A percentile compares a stretch with the other conserved stretches of the same genome.
Conservation (phyloP, 2,113 vertebrate genomes). For the Myotis yumanensis region DNA sequence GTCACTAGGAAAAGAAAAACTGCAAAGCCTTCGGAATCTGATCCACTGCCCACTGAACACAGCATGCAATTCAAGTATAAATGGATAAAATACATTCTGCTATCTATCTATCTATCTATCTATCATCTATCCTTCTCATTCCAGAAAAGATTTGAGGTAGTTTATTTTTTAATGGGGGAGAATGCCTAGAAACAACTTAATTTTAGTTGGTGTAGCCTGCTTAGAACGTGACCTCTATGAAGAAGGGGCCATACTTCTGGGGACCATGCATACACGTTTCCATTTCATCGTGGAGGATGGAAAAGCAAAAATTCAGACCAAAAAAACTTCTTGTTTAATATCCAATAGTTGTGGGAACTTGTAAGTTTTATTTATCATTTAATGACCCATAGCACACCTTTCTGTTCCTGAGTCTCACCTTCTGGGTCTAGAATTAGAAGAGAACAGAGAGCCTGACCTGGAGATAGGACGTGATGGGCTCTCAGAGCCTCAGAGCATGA, state of each 20-base stretch:
- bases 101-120: not conserved
- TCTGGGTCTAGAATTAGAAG: not conserved
- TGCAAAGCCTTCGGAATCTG: not conserved
- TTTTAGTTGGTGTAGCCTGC: not conserved
- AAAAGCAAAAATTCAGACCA: not conserved
- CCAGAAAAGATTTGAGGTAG: not conserved
- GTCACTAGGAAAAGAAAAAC: not conserved
- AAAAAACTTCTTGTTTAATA: not conserved
- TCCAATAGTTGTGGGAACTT: not conserved
- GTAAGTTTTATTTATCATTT: not conserved
- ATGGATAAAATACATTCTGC: not conserved
- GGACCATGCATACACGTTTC: not conserved
- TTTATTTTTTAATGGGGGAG: not conserved
- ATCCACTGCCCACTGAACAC: slow-evolving; percentile 1
- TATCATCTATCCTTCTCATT: not conserved
- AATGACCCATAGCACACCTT: not conserved
- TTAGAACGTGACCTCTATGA: not conserved
- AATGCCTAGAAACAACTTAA: not conserved
- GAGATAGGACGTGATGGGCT: not conserved
- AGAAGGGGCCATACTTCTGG: not conserved
- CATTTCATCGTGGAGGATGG: not conserved
- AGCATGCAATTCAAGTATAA: slow-evolving; percentile 23
- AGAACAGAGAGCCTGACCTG: not conserved
- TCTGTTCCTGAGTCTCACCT: not conserved
- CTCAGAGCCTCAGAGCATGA: not conserved